Evolutionary conservation across 2,888 invertebrate species (phyloP), one percentile per base, ranked within the genome.

Genomic region (Caenorhabditis macrosperma): DNA sequence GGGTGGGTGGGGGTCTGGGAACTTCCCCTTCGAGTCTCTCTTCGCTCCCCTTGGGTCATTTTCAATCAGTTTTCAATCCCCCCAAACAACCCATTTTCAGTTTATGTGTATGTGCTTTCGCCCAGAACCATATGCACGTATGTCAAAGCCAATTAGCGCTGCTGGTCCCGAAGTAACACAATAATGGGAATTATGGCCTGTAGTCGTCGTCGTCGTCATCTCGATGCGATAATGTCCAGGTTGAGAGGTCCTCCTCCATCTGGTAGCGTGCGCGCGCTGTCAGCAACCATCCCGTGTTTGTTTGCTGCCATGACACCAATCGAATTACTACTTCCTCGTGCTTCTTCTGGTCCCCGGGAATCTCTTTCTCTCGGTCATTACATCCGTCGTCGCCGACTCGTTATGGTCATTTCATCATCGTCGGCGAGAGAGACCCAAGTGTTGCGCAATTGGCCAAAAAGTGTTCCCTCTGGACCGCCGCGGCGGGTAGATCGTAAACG

Each of bases 141-240:
- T 30, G 72, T 63, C 72, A 64, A 72, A 72, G 55, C 63, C 72
- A 72, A 72, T 72, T 72, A 72, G 72, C 50, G 72, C 57, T 35
- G n/a, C n/a, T 46, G 61, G 55, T 71, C 63, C 63, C n/a, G n/a
- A 54, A 63, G 54, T 71, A 71, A 71, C 71, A 61, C 63, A 71
- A 71, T 72, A 72, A 72, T 57, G 72, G 28, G 63, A 72, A 72
- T 64, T 71, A 71, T 61, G 69, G 38, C 15, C n/a, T n/a, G n/a
- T n/a, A n/a, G n/a, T n/a, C 20, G 50, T 60, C 17, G 59, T 35
- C 35, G 41, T 33, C 35, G 22, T 33, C 50, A 64, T 68, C 50
- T 54, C 61, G 61, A 71, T 61, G 61, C 61, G 72, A 72, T 72
- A 72, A 72, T 72, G 72, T 72, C n/a, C 72, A 72, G 72, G 72